A percentile compares a stretch with the other conserved stretches of the same genome.
phyloP scores from a whole-genome alignment of 1,140 invertebrate genomes.

The Drosophila miranda region DNA sequence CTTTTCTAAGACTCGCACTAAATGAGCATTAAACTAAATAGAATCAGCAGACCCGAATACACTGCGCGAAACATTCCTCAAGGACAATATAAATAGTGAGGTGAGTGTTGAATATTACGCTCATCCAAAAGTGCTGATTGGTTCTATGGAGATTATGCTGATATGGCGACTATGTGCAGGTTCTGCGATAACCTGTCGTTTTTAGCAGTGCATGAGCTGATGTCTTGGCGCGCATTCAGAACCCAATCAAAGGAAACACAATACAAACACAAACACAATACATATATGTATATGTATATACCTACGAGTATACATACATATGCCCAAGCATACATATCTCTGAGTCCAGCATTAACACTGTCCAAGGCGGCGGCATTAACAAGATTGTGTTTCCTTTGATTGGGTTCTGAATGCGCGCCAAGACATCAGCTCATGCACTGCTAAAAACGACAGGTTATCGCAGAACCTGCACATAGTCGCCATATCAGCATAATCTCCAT shows the following conservation, averaged over 20 bases:
- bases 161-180: no score
- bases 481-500: no score
- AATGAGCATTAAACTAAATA: no score
- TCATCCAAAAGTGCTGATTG: no score
- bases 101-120: no score
- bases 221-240: constrained; percentile 34
- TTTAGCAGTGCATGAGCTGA: constrained; percentile 1
- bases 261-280: no score
- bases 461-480: no score
- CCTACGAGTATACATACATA: constrained; percentile 1
- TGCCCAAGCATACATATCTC: background rate
- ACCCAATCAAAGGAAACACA: constrained; percentile 30
- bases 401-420: constrained; percentile 40
- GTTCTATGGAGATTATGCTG: no score
- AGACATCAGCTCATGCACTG: constrained; percentile 10
- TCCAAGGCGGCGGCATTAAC: constrained; percentile 53
- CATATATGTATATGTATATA: constrained; percentile 35
- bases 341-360: constrained; percentile 33
- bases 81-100: no score
- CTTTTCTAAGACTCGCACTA: no score
- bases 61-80: no score
- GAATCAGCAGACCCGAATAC: no score
- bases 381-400: constrained; percentile 31
- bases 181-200: background rate
- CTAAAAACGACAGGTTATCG: background rate